phyloP scores from a whole-genome alignment of 1,140 invertebrate genomes.

The Mizuhopecten yessoensis region DNA sequence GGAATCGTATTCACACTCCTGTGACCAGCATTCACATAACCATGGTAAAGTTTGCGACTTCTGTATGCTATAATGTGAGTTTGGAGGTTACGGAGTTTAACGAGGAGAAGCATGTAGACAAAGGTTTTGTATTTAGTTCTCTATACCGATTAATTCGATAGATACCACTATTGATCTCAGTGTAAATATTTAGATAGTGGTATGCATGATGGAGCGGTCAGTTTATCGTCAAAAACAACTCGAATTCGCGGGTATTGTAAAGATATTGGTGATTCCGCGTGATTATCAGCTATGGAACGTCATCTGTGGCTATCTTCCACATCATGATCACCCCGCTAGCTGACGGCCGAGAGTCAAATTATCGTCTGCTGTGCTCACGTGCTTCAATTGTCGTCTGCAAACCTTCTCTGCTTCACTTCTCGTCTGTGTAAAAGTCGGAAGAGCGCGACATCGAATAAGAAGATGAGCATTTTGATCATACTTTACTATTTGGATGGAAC shows the following conservation, averaged over 20 bases:
- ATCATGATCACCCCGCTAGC: neutral
- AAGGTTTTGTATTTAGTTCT: neutral
- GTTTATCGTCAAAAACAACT: slow-evolving; percentile 3
- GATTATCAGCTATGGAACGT: neutral
- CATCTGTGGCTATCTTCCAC: neutral
- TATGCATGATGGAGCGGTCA: slow-evolving; percentile 12
- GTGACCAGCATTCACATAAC: neutral
- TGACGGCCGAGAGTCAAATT: neutral
- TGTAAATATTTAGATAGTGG: neutral
- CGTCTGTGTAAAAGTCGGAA: neutral
- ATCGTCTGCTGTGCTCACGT: neutral
- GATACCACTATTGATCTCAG: neutral
- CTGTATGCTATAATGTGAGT: neutral
- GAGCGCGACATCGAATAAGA: slow-evolving; percentile 37
- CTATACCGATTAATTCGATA: neutral
- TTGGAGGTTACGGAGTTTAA: neutral
- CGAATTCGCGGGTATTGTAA: neutral
- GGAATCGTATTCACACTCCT: neutral
- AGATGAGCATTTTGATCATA: slow-evolving; percentile 9
- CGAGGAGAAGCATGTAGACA: neutral
- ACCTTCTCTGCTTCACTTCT: neutral
- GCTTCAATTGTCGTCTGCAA: slow-evolving; percentile 30
- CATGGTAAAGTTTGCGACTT: neutral
- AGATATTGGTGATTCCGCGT: neutral
- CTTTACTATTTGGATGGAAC: slow-evolving; percentile 32